Conservation (phyloP, 2,797 vertebrate genomes). For the Discoglossus pictus region DNA sequence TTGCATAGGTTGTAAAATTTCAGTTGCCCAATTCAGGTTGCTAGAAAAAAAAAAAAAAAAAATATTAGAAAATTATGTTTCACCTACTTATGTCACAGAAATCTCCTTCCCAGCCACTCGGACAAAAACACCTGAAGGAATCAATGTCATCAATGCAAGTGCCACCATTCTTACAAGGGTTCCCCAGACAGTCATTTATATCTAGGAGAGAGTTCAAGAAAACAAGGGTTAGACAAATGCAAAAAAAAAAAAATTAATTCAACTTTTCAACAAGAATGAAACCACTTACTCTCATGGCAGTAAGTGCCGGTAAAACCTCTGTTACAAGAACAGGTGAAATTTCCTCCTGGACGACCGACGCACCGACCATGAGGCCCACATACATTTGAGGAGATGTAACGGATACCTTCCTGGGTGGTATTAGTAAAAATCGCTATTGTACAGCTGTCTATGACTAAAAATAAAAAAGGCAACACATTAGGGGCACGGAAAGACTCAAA, state of each 20-base stretch:
- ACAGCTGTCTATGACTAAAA: conserved; percentile 90
- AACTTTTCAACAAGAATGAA: too few species aligned
- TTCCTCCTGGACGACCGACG: conserved; percentile 85
- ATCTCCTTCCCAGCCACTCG: conserved; percentile 88
- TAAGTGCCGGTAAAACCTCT: conserved; percentile 90
- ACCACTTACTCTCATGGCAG: conserved; percentile 93
- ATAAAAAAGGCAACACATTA: conserved; percentile 40
- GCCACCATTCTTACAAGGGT: conserved; percentile 87
- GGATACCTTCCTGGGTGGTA: conserved; percentile 70
- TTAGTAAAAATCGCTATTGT: conserved; percentile 83
- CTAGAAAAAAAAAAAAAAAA: neutral
- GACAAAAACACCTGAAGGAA: conserved; percentile 89
- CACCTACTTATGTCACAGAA: conserved; percentile 90
- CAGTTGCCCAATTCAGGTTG: too few species aligned
- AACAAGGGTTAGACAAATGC: neutral
- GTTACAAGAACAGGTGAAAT: conserved; percentile 92
- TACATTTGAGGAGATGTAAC: conserved; percentile 81
- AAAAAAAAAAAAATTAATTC: neutral
- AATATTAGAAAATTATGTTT: neutral
- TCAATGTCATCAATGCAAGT: conserved; percentile 91
- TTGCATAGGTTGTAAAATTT: too few species aligned
- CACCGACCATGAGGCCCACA: conserved; percentile 94
- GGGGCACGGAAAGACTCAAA: conserved; percentile 25
- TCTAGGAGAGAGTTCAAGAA: conserved; percentile 68
- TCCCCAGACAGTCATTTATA: conserved; percentile 87